phyloP scores from a whole-genome alignment of 2,888 invertebrate genomes.

The Sarcophaga subvicina region DNA sequence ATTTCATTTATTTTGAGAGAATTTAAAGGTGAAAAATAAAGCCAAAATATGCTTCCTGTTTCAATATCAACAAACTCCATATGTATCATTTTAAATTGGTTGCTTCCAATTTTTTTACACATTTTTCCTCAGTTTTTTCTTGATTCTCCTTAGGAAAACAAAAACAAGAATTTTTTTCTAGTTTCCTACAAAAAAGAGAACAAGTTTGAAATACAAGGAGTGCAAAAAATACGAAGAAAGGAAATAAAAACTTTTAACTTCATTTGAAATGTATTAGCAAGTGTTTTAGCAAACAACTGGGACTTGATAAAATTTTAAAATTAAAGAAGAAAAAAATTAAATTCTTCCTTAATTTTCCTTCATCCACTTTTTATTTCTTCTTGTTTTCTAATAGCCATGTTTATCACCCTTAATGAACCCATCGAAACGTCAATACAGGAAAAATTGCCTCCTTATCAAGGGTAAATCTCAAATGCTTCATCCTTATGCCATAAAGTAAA shows the following conservation, averaged over 20 bases:
- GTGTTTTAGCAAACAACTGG: neutral
- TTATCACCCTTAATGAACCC: no score
- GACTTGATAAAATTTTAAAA: neutral
- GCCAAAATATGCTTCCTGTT: neutral
- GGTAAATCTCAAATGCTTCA: no score
- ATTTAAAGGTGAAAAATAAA: neutral
- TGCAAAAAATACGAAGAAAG: neutral
- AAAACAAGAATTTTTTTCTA: neutral
- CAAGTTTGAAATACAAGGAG: neutral
- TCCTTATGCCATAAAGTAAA: no score
- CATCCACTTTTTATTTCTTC: no score
- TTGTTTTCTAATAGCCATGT: no score
- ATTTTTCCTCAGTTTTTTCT: neutral
- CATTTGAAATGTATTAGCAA: neutral
- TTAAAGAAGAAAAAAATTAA: no score
- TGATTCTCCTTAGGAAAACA: neutral
- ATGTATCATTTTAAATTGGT: slow-evolving; percentile 35
- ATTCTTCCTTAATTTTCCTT: no score
- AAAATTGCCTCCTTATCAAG: no score
- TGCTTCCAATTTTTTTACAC: neutral
- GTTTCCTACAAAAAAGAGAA: neutral
- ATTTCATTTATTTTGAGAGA: no score
- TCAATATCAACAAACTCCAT: slow-evolving; percentile 32
- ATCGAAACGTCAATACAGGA: no score
- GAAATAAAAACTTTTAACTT: neutral